phyloP scores from a whole-genome alignment of 1,140 invertebrate genomes.

The Penaeus vannamei region DNA sequence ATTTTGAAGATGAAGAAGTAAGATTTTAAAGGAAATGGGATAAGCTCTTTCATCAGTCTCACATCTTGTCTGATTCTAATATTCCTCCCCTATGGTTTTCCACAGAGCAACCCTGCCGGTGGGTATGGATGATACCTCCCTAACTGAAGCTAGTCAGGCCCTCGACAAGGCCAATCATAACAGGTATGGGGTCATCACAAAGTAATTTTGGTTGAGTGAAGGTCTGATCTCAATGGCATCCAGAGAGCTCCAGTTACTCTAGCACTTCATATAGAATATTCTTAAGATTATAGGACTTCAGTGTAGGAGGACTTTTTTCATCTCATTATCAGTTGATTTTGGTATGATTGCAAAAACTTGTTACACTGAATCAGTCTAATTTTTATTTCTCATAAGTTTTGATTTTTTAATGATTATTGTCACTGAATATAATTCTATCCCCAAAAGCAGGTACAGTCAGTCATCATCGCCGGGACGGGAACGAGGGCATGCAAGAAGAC shows the following conservation, averaged over 20 bases:
- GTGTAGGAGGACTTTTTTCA: too few relatives aligned
- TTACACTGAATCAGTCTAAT: too few relatives aligned
- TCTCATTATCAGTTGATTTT: too few relatives aligned
- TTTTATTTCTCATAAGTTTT: neutral
- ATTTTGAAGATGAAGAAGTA: too few relatives aligned
- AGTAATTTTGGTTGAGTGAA: too few relatives aligned
- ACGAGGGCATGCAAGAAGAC: slow-evolving; percentile 55
- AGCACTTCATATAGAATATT: too few relatives aligned
- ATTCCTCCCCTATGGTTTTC: neutral
- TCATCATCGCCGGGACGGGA: slow-evolving; percentile 55
- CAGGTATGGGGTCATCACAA: slow-evolving; percentile 44
- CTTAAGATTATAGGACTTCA: too few relatives aligned
- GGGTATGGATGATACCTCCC: slow-evolving; percentile 76
- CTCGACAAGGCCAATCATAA: slow-evolving; percentile 76
- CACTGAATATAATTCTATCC: neutral
- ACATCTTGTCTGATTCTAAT: neutral
- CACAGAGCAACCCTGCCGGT: slow-evolving; percentile 83
- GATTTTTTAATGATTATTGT: neutral
- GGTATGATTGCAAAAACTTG: too few relatives aligned
- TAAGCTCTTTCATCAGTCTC: too few relatives aligned
- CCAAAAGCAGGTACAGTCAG: slow-evolving; percentile 50
- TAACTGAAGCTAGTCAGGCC: slow-evolving; percentile 72
- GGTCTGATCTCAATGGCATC: too few relatives aligned
- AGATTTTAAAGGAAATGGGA: too few relatives aligned
- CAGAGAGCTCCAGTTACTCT: too few relatives aligned